These are phyloP conservation scores for Epizoanthus illoricatus DNA, from an alignment of 92 coral and sea anemone genomes.

Conservation along the genomic window DNA sequence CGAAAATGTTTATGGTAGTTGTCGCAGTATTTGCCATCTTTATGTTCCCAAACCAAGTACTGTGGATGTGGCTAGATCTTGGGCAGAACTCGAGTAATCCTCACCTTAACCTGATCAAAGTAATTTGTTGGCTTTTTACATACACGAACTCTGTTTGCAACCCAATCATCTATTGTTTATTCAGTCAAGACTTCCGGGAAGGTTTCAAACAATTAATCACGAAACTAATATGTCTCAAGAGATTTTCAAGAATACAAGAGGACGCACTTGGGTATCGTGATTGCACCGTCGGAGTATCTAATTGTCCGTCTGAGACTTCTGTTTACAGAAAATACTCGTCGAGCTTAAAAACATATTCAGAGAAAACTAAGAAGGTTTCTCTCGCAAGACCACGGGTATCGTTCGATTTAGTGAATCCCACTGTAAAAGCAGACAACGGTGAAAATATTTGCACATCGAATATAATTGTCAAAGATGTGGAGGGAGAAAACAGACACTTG, in stretches of 20 bases:
- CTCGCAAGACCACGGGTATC: neutral
- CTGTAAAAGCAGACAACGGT: neutral
- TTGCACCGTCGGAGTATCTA: neutral
- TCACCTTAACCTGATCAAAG: slow-evolving; percentile 46
- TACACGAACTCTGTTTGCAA: slow-evolving; percentile 63
- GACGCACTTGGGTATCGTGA: neutral
- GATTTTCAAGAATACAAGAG: neutral
- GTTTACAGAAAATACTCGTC: neutral
- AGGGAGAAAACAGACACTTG: neutral
- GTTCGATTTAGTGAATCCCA: neutral
- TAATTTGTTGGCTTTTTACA: slow-evolving; percentile 63
- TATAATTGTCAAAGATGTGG: too few relatives aligned
- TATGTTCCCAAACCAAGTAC: slow-evolving; percentile 65
- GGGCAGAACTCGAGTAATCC: slow-evolving; percentile 48
- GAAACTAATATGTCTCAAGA: slow-evolving; percentile 11
- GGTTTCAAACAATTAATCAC: slow-evolving; percentile 24
- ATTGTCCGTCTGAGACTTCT: neutral
- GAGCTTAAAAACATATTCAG: neutral
- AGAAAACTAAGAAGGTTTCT: neutral
- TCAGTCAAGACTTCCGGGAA: slow-evolving; percentile 52
- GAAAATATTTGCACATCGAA: neutral
- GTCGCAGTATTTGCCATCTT: slow-evolving; percentile 63
- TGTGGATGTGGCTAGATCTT: slow-evolving; percentile 73
- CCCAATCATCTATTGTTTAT: slow-evolving; percentile 58
- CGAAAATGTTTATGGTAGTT: slow-evolving; percentile 63